Evolutionary conservation across 2,113 vertebrate species (phyloP).

Genomic region (Myotis yumanensis): DNA sequence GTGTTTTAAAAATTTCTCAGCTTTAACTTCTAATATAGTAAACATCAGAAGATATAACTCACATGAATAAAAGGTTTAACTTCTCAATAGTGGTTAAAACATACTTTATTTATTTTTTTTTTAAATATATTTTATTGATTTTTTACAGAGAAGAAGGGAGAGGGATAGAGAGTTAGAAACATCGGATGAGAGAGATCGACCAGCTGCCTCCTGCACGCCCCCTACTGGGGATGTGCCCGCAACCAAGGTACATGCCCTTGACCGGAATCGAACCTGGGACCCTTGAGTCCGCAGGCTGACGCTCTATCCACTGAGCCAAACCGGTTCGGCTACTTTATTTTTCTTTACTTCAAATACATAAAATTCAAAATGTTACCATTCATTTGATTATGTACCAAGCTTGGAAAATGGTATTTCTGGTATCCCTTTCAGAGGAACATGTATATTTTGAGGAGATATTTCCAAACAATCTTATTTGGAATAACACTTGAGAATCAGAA

Average conservation of each 20-base stretch:
- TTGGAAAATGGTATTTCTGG: background rate
- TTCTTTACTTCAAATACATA: constrained; percentile 19
- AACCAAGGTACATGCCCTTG: too few species aligned
- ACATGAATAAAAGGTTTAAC: background rate
- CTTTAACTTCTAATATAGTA: background rate
- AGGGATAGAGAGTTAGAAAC: too few species aligned
- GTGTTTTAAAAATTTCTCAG: constrained; percentile 13
- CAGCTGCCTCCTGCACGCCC: too few species aligned
- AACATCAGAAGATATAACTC: background rate
- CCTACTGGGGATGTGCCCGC: too few species aligned
- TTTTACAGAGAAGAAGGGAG: too few species aligned
- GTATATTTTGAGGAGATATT: background rate
- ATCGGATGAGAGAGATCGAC: too few species aligned
- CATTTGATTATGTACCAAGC: background rate
- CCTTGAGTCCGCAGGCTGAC: too few species aligned
- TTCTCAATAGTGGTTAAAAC: constrained; percentile 15
- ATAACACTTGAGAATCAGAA: background rate
- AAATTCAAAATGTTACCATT: constrained; percentile 16
- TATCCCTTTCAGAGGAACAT: constrained; percentile 12
- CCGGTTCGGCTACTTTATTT: too few species aligned
- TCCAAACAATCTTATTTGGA: background rate
- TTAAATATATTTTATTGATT: too few species aligned
- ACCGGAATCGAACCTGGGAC: too few species aligned
- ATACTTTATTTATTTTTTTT: background rate
- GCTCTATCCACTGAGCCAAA: too few species aligned